Evolutionary conservation across 2,113 vertebrate species (phyloP).

Genomic region (Pluvialis apricaria): DNA sequence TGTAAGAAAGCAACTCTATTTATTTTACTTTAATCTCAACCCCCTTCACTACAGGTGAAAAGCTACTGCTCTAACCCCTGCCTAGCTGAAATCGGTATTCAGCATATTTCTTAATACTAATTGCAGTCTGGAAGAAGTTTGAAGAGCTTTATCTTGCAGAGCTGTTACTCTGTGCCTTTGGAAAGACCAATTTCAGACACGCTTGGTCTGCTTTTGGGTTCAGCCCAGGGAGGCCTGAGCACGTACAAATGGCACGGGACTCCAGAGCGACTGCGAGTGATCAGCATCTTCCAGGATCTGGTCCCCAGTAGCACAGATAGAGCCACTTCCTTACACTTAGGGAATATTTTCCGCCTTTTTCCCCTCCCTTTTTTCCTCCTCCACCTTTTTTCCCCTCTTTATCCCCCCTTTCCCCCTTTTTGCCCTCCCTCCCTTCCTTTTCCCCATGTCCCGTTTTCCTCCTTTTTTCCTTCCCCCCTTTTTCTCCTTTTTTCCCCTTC

Average conservation of each 20-base stretch:
- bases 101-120: accelerated
- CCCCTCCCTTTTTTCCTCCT: accelerated
- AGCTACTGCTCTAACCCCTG: neutral
- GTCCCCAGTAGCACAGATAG: neutral
- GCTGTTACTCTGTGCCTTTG: neutral
- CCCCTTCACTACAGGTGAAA: neutral
- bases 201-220: neutral
- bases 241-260: neutral
- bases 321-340: neutral
- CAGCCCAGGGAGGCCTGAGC: neutral
- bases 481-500: no score
- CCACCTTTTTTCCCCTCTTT: neutral
- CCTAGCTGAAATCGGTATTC: neutral
- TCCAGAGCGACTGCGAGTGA: accelerated
- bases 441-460: no score
- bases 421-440: no score
- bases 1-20: neutral
- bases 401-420: accelerated
- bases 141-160: neutral
- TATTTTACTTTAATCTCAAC: neutral
- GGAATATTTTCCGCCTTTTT: neutral
- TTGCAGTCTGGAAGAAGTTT: neutral
- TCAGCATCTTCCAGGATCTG: neutral
- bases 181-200: neutral
- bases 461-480: no score